Percentiles rank a stretch among this genome's conserved stretches.
Conservation (phyloP, 1,140 invertebrate genomes). For the Tetraneura akinire region DNA sequence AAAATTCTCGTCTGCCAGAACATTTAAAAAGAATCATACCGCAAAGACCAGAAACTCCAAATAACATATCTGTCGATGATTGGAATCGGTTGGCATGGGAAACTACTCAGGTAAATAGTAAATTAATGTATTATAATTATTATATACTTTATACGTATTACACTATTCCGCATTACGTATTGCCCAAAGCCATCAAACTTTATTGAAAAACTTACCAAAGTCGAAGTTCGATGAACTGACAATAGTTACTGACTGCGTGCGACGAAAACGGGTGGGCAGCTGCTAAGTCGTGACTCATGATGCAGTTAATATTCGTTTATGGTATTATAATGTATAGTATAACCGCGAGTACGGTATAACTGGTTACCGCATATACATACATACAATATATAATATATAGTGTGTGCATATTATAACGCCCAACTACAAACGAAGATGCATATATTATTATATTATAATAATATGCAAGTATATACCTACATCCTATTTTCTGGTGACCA, state of each 20-base stretch:
- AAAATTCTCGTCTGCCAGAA: conserved; percentile 67
- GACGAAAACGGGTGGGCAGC: conserved; percentile 17
- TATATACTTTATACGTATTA: background rate
- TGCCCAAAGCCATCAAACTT: too few species aligned
- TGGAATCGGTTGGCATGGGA: conserved; percentile 66
- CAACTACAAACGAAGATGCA: conserved; percentile 51
- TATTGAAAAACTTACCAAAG: background rate
- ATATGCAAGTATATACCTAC: background rate
- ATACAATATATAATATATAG: background rate
- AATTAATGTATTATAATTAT: background rate
- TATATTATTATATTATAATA: background rate
- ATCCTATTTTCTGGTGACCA: background rate
- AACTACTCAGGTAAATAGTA: conserved; percentile 63
- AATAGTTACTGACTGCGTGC: background rate
- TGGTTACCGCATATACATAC: too few species aligned
- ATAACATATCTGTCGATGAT: conserved; percentile 60
- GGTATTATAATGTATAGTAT: conserved; percentile 8
- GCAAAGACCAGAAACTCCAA: conserved; percentile 61
- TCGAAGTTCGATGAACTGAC: conserved; percentile 45
- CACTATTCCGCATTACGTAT: too few species aligned
- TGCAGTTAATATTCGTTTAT: conserved; percentile 44
- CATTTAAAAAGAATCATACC: conserved; percentile 64
- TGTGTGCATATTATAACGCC: background rate
- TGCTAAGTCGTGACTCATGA: conserved; percentile 35
- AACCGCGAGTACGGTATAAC: conserved; percentile 27